Conservation (phyloP, 1,140 invertebrate genomes). For the Drosophila baimaii region DNA sequence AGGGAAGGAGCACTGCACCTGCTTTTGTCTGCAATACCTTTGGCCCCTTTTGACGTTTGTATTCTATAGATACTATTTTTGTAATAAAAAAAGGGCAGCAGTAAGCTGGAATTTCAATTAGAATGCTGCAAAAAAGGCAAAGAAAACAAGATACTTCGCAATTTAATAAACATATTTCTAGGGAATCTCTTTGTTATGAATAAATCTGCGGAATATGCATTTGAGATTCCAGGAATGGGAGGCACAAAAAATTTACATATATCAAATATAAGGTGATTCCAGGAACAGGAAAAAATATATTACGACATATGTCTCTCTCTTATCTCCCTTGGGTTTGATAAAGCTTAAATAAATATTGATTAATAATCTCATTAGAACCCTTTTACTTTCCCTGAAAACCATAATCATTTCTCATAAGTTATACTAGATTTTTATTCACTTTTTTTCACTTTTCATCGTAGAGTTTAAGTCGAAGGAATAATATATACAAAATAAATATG, state of each 20-base stretch:
- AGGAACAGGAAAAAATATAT: no score
- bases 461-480: constrained; percentile 32
- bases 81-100: background rate
- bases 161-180: background rate
- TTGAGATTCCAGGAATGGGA: background rate
- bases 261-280: background rate
- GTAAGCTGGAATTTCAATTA: background rate
- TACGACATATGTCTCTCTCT: no score
- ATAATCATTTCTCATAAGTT: constrained; percentile 12
- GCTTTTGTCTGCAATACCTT: background rate
- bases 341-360: no score
- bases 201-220: background rate
- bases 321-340: no score
- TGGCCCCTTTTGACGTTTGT: constrained; percentile 6
- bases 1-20: background rate
- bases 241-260: background rate
- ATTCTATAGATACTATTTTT: background rate
- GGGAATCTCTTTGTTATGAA: background rate
- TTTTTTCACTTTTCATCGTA: constrained; percentile 14
- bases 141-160: background rate
- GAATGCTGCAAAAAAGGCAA: background rate
- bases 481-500: constrained; percentile 80
- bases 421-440: constrained; percentile 36
- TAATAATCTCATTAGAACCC: no score
- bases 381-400: no score